Evolutionary conservation across 2,888 invertebrate species (phyloP).

Genomic region (Euclidia mi): DNA sequence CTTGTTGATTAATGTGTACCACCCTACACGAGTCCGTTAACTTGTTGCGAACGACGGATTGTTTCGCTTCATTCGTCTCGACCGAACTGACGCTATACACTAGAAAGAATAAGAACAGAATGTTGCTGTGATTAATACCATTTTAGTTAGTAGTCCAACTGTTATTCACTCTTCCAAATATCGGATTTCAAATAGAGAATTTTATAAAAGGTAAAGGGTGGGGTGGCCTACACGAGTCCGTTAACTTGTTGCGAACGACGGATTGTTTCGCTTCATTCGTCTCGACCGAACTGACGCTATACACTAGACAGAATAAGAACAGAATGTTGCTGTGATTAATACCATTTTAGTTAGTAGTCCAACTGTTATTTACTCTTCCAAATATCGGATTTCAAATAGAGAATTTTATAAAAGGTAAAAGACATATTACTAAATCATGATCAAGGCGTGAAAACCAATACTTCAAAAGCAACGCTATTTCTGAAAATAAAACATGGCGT

Average conservation of each 20-base stretch:
- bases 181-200: no score
- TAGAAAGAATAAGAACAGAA: no score
- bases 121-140: no score
- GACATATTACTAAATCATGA: background rate
- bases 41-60: no score
- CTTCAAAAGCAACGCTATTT: background rate
- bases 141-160: no score
- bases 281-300: conserved; percentile 60
- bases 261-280: conserved; percentile 64
- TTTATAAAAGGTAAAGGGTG: no score
- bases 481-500: background rate
- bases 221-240: no score
- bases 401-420: background rate
- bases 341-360: conserved; percentile 47
- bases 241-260: conserved; percentile 79
- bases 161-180: no score
- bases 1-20: conserved; percentile 78
- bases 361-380: background rate
- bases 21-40: no score
- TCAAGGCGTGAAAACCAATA: background rate
- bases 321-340: conserved; percentile 73
- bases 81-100: no score
- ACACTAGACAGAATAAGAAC: conserved; percentile 64
- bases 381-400: background rate
- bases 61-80: no score